Conservation (phyloP, 2,797 vertebrate genomes). For the Clamator glandarius region DNA sequence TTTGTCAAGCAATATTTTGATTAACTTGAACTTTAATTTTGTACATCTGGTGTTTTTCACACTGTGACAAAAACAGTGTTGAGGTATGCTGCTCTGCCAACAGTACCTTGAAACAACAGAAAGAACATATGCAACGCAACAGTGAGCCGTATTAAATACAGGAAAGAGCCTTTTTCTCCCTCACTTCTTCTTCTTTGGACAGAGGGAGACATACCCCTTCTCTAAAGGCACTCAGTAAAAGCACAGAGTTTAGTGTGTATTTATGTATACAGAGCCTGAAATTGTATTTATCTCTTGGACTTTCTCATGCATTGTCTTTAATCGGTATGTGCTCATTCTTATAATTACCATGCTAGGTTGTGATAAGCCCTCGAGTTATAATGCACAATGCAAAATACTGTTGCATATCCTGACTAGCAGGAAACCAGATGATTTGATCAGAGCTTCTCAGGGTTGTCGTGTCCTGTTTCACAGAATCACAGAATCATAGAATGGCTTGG, state of each 20-base stretch:
- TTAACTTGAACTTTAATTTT: constrained; percentile 81
- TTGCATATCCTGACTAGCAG: background rate
- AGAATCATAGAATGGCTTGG: too few relatives aligned
- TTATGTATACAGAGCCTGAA: background rate
- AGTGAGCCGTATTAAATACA: constrained; percentile 6
- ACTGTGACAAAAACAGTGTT: constrained; percentile 57
- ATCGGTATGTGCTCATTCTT: background rate
- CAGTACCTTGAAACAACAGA: constrained; percentile 38
- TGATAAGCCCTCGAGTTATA: background rate
- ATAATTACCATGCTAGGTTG: background rate
- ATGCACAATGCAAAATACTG: background rate
- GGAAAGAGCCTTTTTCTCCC: background rate
- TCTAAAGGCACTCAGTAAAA: background rate
- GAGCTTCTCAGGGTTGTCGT: background rate
- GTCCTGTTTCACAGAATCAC: background rate
- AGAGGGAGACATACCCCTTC: background rate
- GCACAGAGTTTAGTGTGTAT: background rate
- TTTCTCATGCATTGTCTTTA: background rate
- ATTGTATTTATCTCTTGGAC: constrained; percentile 7
- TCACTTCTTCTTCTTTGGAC: background rate
- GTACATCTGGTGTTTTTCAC: constrained; percentile 75
- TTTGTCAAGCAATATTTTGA: constrained; percentile 85
- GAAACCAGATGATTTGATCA: background rate
- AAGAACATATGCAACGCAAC: constrained; percentile 10
- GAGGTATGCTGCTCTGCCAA: background rate